phyloP scores from a whole-genome alignment of 2,888 invertebrate species.

The Gortyna flavago region DNA sequence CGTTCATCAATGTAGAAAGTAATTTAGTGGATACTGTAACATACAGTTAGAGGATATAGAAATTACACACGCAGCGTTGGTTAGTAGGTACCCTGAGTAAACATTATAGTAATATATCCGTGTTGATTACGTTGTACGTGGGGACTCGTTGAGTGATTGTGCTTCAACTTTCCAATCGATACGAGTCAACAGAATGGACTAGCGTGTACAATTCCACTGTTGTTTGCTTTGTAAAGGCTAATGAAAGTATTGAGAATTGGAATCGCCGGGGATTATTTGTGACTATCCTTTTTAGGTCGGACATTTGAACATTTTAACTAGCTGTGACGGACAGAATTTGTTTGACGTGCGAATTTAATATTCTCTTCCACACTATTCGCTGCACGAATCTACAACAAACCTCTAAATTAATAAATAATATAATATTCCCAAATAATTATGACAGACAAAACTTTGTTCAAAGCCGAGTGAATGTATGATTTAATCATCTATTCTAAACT shows the following conservation, averaged over 20 bases:
- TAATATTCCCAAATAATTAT: slow-evolving; percentile 54
- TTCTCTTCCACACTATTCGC: slow-evolving; percentile 18
- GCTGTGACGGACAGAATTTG: slow-evolving; percentile 10
- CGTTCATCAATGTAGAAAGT: slow-evolving; percentile 25
- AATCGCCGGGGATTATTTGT: slow-evolving; percentile 45
- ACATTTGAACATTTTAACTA: slow-evolving; percentile 30
- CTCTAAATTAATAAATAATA: slow-evolving; percentile 41
- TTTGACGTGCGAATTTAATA: slow-evolving; percentile 25
- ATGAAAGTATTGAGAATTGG: slow-evolving; percentile 62
- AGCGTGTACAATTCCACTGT: slow-evolving; percentile 58
- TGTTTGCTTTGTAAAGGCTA: slow-evolving; percentile 65
- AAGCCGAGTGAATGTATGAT: slow-evolving; percentile 65
- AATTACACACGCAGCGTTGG: slow-evolving; percentile 43
- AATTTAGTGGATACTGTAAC: slow-evolving; percentile 11
- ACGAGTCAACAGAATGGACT: slow-evolving; percentile 64
- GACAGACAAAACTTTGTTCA: slow-evolving; percentile 48
- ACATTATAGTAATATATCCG: slow-evolving; percentile 66
- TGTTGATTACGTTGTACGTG: slow-evolving; percentile 69
- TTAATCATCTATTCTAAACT: slow-evolving; percentile 73
- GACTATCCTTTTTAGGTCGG: slow-evolving; percentile 40
- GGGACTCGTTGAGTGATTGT: slow-evolving; percentile 70
- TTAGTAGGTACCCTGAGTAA: slow-evolving; percentile 65
- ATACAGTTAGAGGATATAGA: slow-evolving; percentile 19
- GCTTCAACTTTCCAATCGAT: slow-evolving; percentile 70
- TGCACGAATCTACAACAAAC: slow-evolving; percentile 45